A percentile compares a stretch with the other conserved stretches of the same genome.
Evolutionary conservation across 2,797 vertebrate species (phyloP).

Genomic region (Serranus cabrilla): DNA sequence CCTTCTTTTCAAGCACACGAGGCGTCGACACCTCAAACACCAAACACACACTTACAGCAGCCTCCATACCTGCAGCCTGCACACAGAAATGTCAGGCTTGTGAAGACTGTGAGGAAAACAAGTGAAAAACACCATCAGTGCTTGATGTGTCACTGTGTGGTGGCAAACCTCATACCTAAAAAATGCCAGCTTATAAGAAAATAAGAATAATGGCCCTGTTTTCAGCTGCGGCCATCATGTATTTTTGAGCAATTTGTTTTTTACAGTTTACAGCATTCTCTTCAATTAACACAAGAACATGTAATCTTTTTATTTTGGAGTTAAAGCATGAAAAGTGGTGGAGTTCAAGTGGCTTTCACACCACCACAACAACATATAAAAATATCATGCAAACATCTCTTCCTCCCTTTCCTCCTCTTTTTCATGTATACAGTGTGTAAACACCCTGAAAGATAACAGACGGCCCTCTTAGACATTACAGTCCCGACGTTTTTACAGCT

Average conservation of each 20-base stretch:
- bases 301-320: constrained; percentile 4
- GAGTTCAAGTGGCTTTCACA: constrained; percentile 7
- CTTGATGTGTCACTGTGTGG: constrained; percentile 10
- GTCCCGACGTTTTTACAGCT: constrained; percentile 41
- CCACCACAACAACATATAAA: constrained; percentile 12
- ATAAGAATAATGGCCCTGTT: neutral
- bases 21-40: constrained; percentile 35
- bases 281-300: neutral
- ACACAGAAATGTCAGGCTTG: constrained; percentile 8
- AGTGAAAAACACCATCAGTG: neutral
- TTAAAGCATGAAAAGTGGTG: constrained; percentile 4
- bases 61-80: constrained; percentile 33
- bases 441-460: constrained; percentile 31
- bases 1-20: constrained; percentile 22
- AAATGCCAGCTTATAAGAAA: neutral
- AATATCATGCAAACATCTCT: constrained; percentile 14
- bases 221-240: neutral
- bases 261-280: neutral
- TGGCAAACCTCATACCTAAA: constrained; percentile 6
- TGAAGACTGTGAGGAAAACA: constrained; percentile 6
- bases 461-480: constrained; percentile 28
- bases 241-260: constrained; percentile 19
- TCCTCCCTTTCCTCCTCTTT: neutral
- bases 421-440: constrained; percentile 7
- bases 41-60: neutral